Evolutionary conservation across 30 jellyfish, hydroid and myxozoan species (phyloP).

Genomic region (Cassiopea xamachana): DNA sequence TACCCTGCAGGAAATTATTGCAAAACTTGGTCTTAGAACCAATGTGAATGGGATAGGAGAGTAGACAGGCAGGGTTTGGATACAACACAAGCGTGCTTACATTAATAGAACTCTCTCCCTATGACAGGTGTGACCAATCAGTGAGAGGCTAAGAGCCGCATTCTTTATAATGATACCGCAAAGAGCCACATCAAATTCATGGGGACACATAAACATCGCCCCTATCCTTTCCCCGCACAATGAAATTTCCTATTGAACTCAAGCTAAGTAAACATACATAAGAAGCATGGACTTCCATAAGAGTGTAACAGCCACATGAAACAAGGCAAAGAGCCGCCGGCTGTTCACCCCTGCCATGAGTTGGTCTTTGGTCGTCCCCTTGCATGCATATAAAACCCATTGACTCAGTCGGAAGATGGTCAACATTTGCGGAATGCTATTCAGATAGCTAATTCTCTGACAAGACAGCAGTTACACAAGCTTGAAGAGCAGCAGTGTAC

Average conservation of each 20-base stretch:
- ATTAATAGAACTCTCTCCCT: slow-evolving; percentile 42
- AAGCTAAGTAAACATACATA: too few species aligned
- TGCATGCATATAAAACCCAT: slow-evolving; percentile 13
- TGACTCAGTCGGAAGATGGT: slow-evolving; percentile 16
- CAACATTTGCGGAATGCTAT: slow-evolving; percentile 20
- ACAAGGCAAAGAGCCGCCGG: too few species aligned
- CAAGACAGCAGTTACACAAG: background rate
- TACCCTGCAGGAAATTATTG: slow-evolving; percentile 13
- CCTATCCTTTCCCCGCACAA: too few species aligned
- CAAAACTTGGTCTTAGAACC: slow-evolving; percentile 3
- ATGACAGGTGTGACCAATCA: background rate
- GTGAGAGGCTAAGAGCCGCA: too few species aligned
- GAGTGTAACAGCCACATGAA: too few species aligned
- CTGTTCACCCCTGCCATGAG: background rate
- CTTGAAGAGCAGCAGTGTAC: background rate
- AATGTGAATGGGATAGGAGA: background rate
- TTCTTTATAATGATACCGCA: too few species aligned
- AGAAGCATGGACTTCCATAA: too few species aligned
- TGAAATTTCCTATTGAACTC: too few species aligned
- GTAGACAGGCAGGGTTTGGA: slow-evolving; percentile 47
- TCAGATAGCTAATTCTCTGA: slow-evolving; percentile 1
- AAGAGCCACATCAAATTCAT: too few species aligned
- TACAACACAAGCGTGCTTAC: slow-evolving; percentile 32
- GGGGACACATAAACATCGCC: too few species aligned
- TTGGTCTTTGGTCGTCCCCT: slow-evolving; percentile 41